Percentiles rank a stretch among this genome's conserved stretches.
Conservation (phyloP, 23 tunicate genomes). For the Clavelina lepadiformis region DNA sequence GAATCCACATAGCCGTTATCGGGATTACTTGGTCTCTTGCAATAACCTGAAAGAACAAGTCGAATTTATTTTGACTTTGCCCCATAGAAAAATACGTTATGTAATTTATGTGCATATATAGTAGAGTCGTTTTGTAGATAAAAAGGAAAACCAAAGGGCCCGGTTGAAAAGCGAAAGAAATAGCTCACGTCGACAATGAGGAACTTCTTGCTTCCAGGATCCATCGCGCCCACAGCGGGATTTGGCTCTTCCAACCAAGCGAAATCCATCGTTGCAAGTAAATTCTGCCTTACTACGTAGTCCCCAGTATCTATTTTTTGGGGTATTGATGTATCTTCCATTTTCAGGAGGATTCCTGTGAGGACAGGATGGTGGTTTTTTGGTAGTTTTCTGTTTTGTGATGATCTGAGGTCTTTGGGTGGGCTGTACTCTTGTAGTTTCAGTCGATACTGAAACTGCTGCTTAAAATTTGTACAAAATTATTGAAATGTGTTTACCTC, state of each 20-base stretch:
- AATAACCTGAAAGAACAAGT: too few relatives aligned
- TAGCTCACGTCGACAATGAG: neutral
- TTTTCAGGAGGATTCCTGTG: slow-evolving; percentile 8
- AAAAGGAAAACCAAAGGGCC: too few relatives aligned
- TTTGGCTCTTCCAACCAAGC: neutral
- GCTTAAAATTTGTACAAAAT: neutral
- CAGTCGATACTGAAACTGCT: neutral
- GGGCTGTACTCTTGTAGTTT: slow-evolving; percentile 7
- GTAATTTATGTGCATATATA: too few relatives aligned
- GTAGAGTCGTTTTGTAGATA: too few relatives aligned
- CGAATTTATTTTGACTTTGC: too few relatives aligned
- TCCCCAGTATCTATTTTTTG: neutral
- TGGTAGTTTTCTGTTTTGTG: too few relatives aligned
- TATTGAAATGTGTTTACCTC: neutral
- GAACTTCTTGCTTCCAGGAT: slow-evolving; percentile 1
- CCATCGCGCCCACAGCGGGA: slow-evolving; percentile 8
- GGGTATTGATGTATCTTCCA: neutral
- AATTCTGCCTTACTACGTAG: slow-evolving; percentile 4
- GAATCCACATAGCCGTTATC: slow-evolving; percentile 4
- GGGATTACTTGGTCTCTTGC: slow-evolving; percentile 15
- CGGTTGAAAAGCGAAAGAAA: neutral
- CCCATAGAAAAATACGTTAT: too few relatives aligned
- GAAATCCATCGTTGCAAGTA: slow-evolving; percentile 1
- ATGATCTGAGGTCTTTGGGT: too few relatives aligned
- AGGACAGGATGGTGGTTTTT: too few relatives aligned